Evolutionary conservation across 2,888 invertebrate genomes (phyloP).

Genomic region (Neria commutata): DNA sequence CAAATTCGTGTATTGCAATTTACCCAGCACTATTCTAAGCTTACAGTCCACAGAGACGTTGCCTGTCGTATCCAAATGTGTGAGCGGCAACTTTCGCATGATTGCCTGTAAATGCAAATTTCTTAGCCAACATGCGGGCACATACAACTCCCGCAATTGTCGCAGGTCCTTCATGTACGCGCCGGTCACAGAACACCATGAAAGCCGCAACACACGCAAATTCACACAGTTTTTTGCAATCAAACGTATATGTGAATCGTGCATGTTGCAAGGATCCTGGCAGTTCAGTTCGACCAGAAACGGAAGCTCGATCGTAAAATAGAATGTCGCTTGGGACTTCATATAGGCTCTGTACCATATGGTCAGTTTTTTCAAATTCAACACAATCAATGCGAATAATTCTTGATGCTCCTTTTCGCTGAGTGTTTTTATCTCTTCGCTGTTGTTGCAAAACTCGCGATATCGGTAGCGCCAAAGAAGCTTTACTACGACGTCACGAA

Average conservation of each 20-base stretch:
- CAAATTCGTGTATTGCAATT: not conserved
- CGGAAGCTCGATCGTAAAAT: not conserved
- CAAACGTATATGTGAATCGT: conserved; percentile 1
- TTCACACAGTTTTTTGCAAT: not conserved
- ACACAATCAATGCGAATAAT: not conserved
- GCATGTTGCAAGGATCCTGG: not conserved
- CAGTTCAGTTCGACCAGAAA: not conserved
- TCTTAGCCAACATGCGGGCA: not conserved
- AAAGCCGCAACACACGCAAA: not conserved
- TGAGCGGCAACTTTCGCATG: not conserved
- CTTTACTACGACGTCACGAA: not conserved
- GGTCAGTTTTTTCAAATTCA: not conserved
- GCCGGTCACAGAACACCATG: conserved; percentile 1
- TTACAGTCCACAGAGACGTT: not conserved
- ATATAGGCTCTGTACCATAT: not conserved
- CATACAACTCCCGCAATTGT: not conserved
- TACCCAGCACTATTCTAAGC: not conserved
- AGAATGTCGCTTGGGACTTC: not conserved
- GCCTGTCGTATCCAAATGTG: not conserved
- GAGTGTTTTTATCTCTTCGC: not conserved
- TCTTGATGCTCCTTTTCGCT: not conserved
- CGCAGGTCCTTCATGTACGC: not conserved
- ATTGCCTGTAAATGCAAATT: not conserved
- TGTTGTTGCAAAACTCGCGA: not conserved
- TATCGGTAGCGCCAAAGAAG: not conserved